Evolutionary conservation across 1,140 invertebrate genomes (phyloP).

Genomic region (Gonioctena quinquepunctata): DNA sequence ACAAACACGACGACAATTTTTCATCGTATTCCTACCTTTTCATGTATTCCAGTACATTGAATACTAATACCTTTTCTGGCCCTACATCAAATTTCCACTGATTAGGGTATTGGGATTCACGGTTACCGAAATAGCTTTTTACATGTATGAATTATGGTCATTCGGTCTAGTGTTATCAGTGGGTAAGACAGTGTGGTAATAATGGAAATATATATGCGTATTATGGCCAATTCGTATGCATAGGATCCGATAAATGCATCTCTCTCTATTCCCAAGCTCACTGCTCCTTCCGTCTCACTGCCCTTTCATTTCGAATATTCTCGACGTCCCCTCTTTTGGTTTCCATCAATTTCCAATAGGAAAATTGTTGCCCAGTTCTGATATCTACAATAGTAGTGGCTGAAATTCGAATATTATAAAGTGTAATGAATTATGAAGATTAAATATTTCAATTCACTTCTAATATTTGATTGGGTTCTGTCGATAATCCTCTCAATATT

Average conservation of each 20-base stretch:
- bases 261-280: conserved; percentile 21
- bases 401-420: too few species aligned
- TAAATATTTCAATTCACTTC: too few species aligned
- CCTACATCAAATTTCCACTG: conserved; percentile 6
- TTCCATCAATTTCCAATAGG: neutral
- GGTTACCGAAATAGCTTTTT: conserved; percentile 16
- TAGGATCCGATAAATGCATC: conserved; percentile 25
- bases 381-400: too few species aligned
- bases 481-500: too few species aligned
- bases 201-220: conserved; percentile 46
- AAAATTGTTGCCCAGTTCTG: neutral
- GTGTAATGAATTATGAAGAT: too few species aligned
- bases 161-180: conserved; percentile 32
- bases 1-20: too few species aligned
- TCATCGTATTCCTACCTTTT: neutral
- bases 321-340: neutral
- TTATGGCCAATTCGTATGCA: conserved; percentile 49
- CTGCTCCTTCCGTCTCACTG: neutral
- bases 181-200: conserved; percentile 43
- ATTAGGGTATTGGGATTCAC: neutral
- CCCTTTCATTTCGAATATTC: neutral
- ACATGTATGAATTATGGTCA: conserved; percentile 34
- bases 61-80: neutral
- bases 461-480: too few species aligned
- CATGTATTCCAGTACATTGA: neutral